A percentile compares a stretch with the other conserved stretches of the same genome.
phyloP scores from a whole-genome alignment of 2,797 vertebrate genomes.

The Arnoldichthys spilopterus region DNA sequence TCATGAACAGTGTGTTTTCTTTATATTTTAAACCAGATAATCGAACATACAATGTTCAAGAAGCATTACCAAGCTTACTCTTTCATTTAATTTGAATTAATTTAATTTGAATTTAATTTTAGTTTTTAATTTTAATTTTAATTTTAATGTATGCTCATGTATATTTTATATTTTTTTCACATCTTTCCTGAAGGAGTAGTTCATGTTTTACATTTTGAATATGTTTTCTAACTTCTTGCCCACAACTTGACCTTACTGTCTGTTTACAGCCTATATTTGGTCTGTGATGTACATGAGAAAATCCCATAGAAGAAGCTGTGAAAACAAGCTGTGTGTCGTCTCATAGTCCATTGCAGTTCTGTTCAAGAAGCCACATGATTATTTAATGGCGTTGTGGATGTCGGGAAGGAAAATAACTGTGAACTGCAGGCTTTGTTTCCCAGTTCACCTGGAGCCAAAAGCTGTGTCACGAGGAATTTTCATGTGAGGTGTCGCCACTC shows the following conservation, averaged over 20 bases:
- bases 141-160: too few species aligned
- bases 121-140: too few species aligned
- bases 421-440: conserved; percentile 69
- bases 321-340: conserved; percentile 29
- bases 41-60: too few species aligned
- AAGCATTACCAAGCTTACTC: too few species aligned
- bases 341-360: conserved; percentile 21
- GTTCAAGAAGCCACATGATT: conserved; percentile 64
- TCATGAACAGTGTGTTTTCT: too few species aligned
- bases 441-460: conserved; percentile 70
- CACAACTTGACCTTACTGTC: not conserved
- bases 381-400: conserved; percentile 33
- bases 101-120: too few species aligned
- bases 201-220: too few species aligned
- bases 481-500: conserved; percentile 65
- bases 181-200: not conserved
- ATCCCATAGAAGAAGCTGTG: not conserved
- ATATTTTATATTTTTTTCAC: not conserved
- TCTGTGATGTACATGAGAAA: not conserved
- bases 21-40: too few species aligned
- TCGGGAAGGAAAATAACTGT: conserved; percentile 43
- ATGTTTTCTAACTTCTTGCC: not conserved
- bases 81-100: too few species aligned
- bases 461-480: conserved; percentile 53
- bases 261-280: not conserved